Base-by-base conservation (phyloP, 2,797 vertebrate species). In the Ctenopoma kingsleyae region DNA sequence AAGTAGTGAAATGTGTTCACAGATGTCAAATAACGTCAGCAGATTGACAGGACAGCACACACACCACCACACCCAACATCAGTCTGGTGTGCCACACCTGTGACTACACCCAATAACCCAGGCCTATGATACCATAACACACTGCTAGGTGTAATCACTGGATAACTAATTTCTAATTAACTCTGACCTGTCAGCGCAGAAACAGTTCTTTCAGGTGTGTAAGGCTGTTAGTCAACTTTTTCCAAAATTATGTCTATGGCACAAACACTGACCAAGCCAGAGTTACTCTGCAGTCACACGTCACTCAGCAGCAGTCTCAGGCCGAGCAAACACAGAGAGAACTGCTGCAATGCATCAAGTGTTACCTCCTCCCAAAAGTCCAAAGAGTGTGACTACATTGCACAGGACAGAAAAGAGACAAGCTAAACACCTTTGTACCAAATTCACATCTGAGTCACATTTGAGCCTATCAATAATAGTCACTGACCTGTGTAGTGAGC, bases 401-500 rank as follows among this genome's bases (percentile, higher is more conserved):
- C 19, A n/a, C 27, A 52, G 30, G 5, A 2, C 17, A 3, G 12
- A 19, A 12, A 11, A 48, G 10, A 13, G 16, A 17, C 13, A 22
- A 13, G 30, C 15, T 54, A 7, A 57, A 57, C 1, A 41, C 6
- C 9, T 13, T 3, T 6, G 38, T 16, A 16, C n/a, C 23, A 19
- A 30, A 30, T 12, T 25, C 23, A 23, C 10, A 35, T 17, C 15
- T 38, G 16, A 54, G 4, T 16, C 8, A 17, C 38, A 47, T 44
- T 12, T 32, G 36, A 40, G 12, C 35, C 2, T 17, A 17, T 63
- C 55, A 50, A 35, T 6, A 20, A 43, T 20, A 48, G 16, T 62
- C 20, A 74, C 87, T 50, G 38, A 92, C 92, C 82, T 83, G 67
- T 81, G 69, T 23, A 75, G 41, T 36, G 74, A 56, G 16, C 11